Conservation (phyloP, 2,888 invertebrate genomes). For the Lasioglossum villosulum region DNA sequence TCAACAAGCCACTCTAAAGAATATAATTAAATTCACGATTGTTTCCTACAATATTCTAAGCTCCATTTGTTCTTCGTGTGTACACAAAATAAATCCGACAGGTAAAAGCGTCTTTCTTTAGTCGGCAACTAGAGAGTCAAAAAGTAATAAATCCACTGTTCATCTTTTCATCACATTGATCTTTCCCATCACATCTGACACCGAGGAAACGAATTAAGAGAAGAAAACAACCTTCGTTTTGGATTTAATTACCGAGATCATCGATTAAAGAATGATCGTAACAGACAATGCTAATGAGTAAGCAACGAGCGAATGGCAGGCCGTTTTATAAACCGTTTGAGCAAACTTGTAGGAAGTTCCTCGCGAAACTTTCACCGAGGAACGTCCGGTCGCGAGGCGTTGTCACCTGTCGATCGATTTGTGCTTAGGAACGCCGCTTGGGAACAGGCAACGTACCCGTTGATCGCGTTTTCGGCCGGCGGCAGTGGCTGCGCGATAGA, state of each 20-base stretch:
- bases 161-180: neutral
- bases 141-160: neutral
- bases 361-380: conserved; percentile 54
- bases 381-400: conserved; percentile 28
- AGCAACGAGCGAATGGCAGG: neutral
- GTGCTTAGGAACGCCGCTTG: conserved; percentile 23
- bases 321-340: neutral
- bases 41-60: neutral
- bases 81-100: neutral
- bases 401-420: conserved; percentile 53
- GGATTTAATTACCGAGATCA: neutral
- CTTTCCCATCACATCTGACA: neutral
- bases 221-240: neutral
- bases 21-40: neutral
- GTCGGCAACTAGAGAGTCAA: neutral
- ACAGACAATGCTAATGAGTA: neutral
- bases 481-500: conserved; percentile 24
- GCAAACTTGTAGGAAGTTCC: neutral
- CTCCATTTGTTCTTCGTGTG: neutral
- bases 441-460: conserved; percentile 59
- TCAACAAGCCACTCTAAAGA: neutral
- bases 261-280: neutral
- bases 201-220: neutral
- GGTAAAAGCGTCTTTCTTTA: neutral
- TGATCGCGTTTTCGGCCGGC: conserved; percentile 7